Base-by-base conservation (phyloP, 2,888 invertebrate genomes). In the Drosophila macrospina region DNA sequence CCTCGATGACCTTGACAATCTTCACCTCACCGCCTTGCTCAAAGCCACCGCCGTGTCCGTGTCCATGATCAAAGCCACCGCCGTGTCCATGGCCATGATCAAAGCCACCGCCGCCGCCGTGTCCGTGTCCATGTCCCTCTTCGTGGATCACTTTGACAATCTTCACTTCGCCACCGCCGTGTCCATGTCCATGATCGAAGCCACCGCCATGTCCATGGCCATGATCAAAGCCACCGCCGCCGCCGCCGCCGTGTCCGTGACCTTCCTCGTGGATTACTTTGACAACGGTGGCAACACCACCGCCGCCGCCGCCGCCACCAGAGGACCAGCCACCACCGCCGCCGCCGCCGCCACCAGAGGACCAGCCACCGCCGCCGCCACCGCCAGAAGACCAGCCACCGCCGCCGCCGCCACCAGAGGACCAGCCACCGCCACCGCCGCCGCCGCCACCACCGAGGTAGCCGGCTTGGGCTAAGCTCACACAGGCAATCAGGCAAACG, bases 401-500 rank as follows among this genome's bases (percentile, higher is more conserved):
- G 24, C 67, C 70, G 7, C 65, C 75, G 30, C 37, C 54, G 3
- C 74, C 69, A 0, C 69, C 75, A 5, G 57, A 61, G 1, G 67
- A 74, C 60, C 62, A 62, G 37, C 73, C 76, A 8, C 71, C 74
- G 2, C 54, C 67, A 16, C 77, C 75, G n/a, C 79, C 69, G 13
- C 69, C 37, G 16, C 74, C 65, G 5, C 74, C 68, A 4, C 70
- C 69, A 24, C 75, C 86, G 26, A 86, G 72, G 48, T 81, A 78
- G 34, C 86, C 86, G 34, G 76, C 80, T 48, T 86, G 78, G 56
- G 76, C 68, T 8, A 80, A 57, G 59, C 71, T 68, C 36, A 84
- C 65, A 51, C 80, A 80, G 60, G 84, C 84, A 68, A 87, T 71
- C 50, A 87, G 75, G 74, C 88, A 86, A 60, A 86, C 68, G 54